Conservation (phyloP, 2,888 invertebrate genomes). For the Clunio marinus region DNA sequence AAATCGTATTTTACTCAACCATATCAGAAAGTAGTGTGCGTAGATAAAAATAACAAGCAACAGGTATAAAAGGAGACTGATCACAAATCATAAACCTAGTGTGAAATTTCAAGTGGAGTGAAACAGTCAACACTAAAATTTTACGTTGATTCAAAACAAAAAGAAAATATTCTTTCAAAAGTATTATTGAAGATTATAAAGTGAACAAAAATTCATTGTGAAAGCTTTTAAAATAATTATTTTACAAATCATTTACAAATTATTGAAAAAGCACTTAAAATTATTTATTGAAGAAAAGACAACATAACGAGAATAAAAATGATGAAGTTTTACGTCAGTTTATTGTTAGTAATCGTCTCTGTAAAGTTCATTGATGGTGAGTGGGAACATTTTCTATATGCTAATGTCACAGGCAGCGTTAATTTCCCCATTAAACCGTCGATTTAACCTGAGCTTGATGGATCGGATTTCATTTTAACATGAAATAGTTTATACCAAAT, state of each 20-base stretch:
- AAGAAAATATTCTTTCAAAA: no score
- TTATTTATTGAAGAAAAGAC: neutral
- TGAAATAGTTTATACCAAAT: neutral
- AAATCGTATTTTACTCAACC: neutral
- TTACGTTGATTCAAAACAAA: no score
- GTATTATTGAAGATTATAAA: no score
- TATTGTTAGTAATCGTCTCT: neutral
- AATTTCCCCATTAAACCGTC: no score
- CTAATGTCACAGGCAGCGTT: neutral
- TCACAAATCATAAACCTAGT: constrained; percentile 23
- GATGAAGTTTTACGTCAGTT: constrained; percentile 5
- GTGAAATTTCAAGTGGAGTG: neutral
- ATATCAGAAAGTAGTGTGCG: neutral
- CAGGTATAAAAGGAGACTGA: constrained; percentile 33
- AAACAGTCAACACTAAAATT: neutral
- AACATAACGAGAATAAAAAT: neutral
- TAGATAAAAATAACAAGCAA: constrained; percentile 1
- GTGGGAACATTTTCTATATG: neutral
- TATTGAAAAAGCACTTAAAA: no score
- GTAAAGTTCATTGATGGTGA: constrained; percentile 6
- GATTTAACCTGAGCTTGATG: no score
- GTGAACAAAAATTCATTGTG: no score
- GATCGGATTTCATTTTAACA: neutral
- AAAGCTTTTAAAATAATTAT: neutral
- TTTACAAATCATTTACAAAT: neutral